Base-by-base conservation (phyloP, 2,888 invertebrate genomes). In the Temnothorax ravouxi region DNA sequence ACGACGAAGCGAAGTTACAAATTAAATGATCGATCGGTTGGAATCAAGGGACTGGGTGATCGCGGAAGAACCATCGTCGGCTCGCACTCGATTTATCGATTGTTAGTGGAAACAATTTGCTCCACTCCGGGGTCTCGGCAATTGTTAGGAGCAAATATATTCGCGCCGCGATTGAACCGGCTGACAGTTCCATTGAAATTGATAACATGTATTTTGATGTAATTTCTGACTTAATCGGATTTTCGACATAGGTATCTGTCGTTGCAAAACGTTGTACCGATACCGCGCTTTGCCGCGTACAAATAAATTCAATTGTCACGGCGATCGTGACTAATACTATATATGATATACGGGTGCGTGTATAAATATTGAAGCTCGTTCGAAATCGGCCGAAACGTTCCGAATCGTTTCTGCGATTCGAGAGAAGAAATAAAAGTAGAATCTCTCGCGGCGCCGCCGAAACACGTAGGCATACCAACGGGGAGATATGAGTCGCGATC, bases 171-270 rank as follows among this genome's bases (percentile, higher is more conserved):
- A 76, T 64, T 41, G 59, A 67, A 41, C 21, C 15, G 15, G n/a
- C 25, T 13, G 15, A 21, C 34, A 38, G 59, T 72, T 47, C 9
- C 15, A n/a, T 47, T 34, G 8, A 44, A 59, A 64, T 66, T 38
- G 44, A 29, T 44, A 38, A 38, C 59, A 18, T 41, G 47, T 59
- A 47, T 72, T 59, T 80, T 47, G 47, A 72, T 72, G 34, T 72
- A 54, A 77, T 52, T 66, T 38, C 76, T 38, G 52, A 50, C 52
- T 67, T 67, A 66, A 76, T 76, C 75, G 66, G 38, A 66, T 76
- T 76, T 76, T 74, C 61, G 29, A 64, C 41, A 64, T 38, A n/a
- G n/a, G n/a, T n/a, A 34, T 38, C 38, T 56, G 15, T 13, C 21
- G 11, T 50, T 34, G 21, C 38, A 21, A 21, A 50, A 15, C 25